These are phyloP conservation scores for Perithous albicinctus DNA, from an alignment of 2,888 invertebrate species.

Conservation along the genomic window DNA sequence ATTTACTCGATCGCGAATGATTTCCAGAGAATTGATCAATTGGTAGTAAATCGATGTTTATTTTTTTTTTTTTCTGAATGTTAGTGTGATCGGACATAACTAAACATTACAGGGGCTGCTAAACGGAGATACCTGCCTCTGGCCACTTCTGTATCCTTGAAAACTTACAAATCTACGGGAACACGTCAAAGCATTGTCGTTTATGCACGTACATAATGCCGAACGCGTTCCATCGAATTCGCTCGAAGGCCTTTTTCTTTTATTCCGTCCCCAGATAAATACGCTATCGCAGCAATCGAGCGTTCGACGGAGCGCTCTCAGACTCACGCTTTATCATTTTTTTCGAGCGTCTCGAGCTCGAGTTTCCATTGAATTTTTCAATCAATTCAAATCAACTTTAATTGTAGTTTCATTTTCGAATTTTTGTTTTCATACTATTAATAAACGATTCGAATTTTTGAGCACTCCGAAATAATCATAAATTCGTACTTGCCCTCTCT, in stretches of 20 bases:
- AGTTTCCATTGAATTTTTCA: conserved; percentile 37
- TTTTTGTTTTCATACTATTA: too few relatives aligned
- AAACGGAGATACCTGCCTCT: conserved; percentile 85
- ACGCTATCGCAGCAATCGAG: conserved; percentile 38
- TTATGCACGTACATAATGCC: conserved; percentile 61
- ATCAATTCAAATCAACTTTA: not conserved
- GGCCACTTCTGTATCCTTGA: conserved; percentile 84
- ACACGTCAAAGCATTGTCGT: conserved; percentile 68
- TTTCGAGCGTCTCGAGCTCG: conserved; percentile 21
- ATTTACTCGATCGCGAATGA: not conserved
- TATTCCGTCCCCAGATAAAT: conserved; percentile 37
- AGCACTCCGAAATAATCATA: too few relatives aligned
- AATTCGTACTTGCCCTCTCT: too few relatives aligned
- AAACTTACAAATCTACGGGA: conserved; percentile 79
- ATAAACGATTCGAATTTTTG: too few relatives aligned
- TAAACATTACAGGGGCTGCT: conserved; percentile 67
- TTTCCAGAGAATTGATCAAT: not conserved
- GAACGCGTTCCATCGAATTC: conserved; percentile 39
- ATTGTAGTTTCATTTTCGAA: too few relatives aligned
- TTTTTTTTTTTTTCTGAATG: conserved; percentile 60
- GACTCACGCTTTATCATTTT: conserved; percentile 36
- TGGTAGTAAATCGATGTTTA: not conserved
- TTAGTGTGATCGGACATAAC: conserved; percentile 71
- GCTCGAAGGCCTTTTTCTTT: conserved; percentile 11
- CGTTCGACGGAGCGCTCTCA: conserved; percentile 29